Evolutionary conservation across 2,113 vertebrate species (phyloP).

Genomic region (Pygathrix nemaeus): DNA sequence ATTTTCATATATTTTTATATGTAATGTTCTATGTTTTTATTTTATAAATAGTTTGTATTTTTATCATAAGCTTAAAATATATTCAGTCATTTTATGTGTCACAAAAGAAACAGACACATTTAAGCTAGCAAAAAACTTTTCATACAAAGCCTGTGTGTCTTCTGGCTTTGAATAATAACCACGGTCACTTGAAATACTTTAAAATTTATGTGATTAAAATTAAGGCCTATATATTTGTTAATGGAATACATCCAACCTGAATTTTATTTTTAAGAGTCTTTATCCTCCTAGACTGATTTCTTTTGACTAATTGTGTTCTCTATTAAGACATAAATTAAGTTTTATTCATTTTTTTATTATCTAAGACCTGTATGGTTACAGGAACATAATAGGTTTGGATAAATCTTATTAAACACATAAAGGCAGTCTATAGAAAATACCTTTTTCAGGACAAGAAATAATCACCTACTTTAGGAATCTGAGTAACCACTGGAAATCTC

Average conservation of each 20-base stretch:
- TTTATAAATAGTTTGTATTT: neutral
- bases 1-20: neutral
- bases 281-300: neutral
- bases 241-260: neutral
- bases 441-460: neutral
- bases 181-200: neutral
- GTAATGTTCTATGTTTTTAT: neutral
- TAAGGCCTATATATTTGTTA: neutral
- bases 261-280: slow-evolving; percentile 4
- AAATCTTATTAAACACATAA: neutral
- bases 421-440: neutral
- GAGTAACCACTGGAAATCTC: neutral
- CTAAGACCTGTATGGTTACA: neutral
- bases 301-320: neutral
- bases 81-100: neutral
- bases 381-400: neutral
- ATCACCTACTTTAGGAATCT: neutral
- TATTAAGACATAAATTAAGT: neutral
- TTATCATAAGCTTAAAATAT: neutral
- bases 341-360: neutral
- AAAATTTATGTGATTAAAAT: neutral
- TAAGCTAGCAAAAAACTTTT: neutral
- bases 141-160: neutral
- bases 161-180: slow-evolving; percentile 5
- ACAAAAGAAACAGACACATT: slow-evolving; percentile 9